Conservation (phyloP, 2,888 invertebrate genomes). For the Saturnia pavonia region DNA sequence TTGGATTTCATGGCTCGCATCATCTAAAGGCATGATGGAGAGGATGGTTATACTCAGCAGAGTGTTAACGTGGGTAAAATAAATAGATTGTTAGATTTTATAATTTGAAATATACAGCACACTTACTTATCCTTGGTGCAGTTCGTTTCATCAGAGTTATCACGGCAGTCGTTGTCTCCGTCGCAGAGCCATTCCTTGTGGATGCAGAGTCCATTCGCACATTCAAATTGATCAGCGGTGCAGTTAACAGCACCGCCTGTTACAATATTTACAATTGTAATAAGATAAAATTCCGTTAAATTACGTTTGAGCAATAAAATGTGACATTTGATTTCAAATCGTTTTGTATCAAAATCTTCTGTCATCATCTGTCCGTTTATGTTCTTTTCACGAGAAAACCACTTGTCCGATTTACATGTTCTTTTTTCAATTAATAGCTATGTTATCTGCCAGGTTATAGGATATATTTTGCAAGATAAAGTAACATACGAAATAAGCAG, state of each 20-base stretch:
- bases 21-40: too few species aligned
- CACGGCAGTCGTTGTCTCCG: conserved; percentile 90
- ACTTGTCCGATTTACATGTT: too few species aligned
- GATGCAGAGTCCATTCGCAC: conserved; percentile 89
- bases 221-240: conserved; percentile 87
- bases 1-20: too few species aligned
- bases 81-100: not conserved
- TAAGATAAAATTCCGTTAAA: not conserved
- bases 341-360: too few species aligned
- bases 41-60: not conserved
- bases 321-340: too few species aligned
- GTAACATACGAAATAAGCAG: too few species aligned
- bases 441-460: too few species aligned
- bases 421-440: too few species aligned
- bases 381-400: too few species aligned
- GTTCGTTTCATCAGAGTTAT: conserved; percentile 89
- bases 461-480: too few species aligned
- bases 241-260: conserved; percentile 80
- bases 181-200: conserved; percentile 89
- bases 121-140: conserved; percentile 86
- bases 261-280: conserved; percentile 2
- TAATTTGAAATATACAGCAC: not conserved
- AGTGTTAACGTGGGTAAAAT: not conserved
- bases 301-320: too few species aligned
- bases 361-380: too few species aligned